Evolutionary conservation across 2,888 invertebrate species (phyloP), one percentile per base, ranked within the genome.

Genomic region (Myopa testacea): DNA sequence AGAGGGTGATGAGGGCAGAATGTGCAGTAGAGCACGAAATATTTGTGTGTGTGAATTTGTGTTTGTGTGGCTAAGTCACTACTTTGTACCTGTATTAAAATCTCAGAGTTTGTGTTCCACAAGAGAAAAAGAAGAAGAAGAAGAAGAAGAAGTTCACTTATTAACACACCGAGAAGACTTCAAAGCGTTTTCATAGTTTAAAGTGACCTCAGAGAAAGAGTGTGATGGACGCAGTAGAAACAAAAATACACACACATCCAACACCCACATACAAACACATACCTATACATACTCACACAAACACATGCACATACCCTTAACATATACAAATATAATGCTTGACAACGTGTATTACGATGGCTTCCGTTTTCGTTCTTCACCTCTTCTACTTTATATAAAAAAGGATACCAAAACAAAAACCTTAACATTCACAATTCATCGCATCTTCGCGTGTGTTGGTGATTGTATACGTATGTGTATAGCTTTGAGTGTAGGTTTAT

Each of bases 171-270:
- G 26, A 26, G 2, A 26, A 14, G 50, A 69, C 50, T 26, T 4
- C 52, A 70, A 1, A 26, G 34, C 55, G 12, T 26, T 70, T 50
- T 55, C 6, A 52, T 70, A 70, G 52, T 68, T 55, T 16, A 52
- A 70, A 70, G 26, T 55, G 70, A 70, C 55, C 70, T 70, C 70
- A 70, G 55, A 55, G 52, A 55, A 8, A 50, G 14, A 50, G 14
- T 10, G 34, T 52, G 7, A 52, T 70, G 50, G 14, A 1, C 10
- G 50, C 14, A 8, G 14, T 14, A 50, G 50, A 50, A 8, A 50
- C 10, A 8, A 50, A 14, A 10, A 14, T 10, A 50, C 50, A 50
- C 50, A 50, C 50, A 50, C 14, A 69, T 10, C 26, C 12, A 38
- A 50, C 37, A 70, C 52, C 37, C 58, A 40, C 72, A 72, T 60